A percentile compares a stretch with the other conserved stretches of the same genome.
These are phyloP conservation scores for Venustaconcha ellipsiformis DNA, from an alignment of 1,140 invertebrate species.

Conservation along the genomic window DNA sequence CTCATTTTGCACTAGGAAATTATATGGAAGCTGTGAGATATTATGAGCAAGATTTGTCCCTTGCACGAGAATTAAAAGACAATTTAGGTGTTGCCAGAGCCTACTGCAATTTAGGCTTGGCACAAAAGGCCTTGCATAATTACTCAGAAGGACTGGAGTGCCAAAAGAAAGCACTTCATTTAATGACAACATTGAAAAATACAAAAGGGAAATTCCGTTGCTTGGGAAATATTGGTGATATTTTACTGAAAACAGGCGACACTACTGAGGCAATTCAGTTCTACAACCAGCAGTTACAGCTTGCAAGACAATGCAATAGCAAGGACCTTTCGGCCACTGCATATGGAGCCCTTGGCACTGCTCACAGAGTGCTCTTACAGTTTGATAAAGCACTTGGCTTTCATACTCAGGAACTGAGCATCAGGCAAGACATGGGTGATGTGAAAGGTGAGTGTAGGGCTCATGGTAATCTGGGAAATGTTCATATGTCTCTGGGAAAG, in stretches of 20 bases:
- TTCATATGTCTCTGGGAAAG: conserved; percentile 89
- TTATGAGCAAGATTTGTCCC: conserved; percentile 93
- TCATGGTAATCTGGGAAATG: conserved; percentile 88
- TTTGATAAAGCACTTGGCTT: conserved; percentile 84
- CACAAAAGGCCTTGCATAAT: conserved; percentile 88
- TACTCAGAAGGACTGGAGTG: conserved; percentile 87
- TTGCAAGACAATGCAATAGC: conserved; percentile 84
- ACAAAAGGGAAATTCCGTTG: conserved; percentile 87
- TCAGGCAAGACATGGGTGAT: conserved; percentile 77
- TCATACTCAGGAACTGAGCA: conserved; percentile 88
- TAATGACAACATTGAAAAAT: conserved; percentile 80
- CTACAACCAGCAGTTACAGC: conserved; percentile 88
- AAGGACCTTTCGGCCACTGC: conserved; percentile 88
- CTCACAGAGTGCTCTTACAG: conserved; percentile 90
- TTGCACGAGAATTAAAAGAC: conserved; percentile 94
- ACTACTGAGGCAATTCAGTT: conserved; percentile 92
- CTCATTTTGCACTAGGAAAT: conserved; percentile 94
- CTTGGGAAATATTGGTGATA: conserved; percentile 89
- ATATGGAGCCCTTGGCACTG: conserved; percentile 86
- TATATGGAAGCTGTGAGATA: conserved; percentile 93
- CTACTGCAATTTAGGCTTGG: conserved; percentile 89
- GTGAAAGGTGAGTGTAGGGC: conserved; percentile 81
- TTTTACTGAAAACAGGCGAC: conserved; percentile 80
- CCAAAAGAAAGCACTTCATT: conserved; percentile 85
- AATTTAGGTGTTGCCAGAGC: conserved; percentile 92